These are phyloP conservation scores for Hypselothyrea guttata DNA, from an alignment of 2,888 invertebrate genomes.

Conservation along the genomic window DNA sequence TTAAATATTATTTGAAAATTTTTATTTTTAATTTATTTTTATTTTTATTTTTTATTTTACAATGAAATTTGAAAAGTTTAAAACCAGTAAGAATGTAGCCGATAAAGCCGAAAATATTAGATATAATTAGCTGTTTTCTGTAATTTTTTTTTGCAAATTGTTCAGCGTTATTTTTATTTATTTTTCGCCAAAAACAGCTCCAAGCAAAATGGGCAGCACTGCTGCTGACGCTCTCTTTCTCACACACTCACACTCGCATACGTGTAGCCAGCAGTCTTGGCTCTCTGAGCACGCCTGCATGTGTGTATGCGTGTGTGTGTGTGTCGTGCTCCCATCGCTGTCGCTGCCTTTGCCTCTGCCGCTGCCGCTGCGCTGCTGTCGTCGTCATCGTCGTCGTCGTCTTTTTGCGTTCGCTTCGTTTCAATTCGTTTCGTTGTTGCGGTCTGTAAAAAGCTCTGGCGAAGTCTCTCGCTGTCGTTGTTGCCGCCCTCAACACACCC, in stretches of 20 bases:
- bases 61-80: too few relatives aligned
- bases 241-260: constrained; percentile 13
- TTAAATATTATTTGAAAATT: too few relatives aligned
- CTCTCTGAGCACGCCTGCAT: constrained; percentile 22
- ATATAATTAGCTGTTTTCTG: too few relatives aligned
- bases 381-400: constrained; percentile 35
- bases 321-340: constrained; percentile 17
- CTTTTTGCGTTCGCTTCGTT: constrained; percentile 63
- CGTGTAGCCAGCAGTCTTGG: constrained; percentile 27
- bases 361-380: constrained; percentile 18
- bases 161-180: too few relatives aligned
- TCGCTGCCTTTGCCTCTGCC: background rate
- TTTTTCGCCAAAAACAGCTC: too few relatives aligned
- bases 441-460: constrained; percentile 69
- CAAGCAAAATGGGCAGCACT: too few relatives aligned
- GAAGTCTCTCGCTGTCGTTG: constrained; percentile 35
- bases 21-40: too few relatives aligned
- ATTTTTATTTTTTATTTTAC: too few relatives aligned
- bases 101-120: too few relatives aligned
- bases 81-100: too few relatives aligned
- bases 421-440: constrained; percentile 62
- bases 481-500: constrained; percentile 54
- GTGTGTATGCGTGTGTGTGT: constrained; percentile 8
- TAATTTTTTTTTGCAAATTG: too few relatives aligned
- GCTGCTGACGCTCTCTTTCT: constrained; percentile 48